Evolutionary conservation across 2,797 vertebrate genomes (phyloP).

Genomic region (Tapera naevia): DNA sequence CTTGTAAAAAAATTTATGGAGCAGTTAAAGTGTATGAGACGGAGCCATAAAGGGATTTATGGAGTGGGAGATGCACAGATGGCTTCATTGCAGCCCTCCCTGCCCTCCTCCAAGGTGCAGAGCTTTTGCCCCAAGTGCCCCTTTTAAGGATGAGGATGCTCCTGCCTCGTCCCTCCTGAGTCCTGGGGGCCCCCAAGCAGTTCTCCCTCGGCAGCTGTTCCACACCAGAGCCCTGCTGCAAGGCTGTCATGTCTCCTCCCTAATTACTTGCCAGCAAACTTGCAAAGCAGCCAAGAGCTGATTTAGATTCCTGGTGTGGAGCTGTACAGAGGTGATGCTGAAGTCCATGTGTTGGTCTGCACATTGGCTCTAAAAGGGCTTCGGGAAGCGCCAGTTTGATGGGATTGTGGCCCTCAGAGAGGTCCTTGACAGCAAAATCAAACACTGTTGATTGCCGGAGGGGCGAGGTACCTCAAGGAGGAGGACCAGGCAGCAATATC

Average conservation of each 20-base stretch:
- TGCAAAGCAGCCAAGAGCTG: not conserved
- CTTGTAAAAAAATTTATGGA: slow-evolving; percentile 65
- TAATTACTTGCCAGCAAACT: slow-evolving; percentile 47
- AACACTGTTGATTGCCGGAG: not conserved
- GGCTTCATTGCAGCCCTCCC: slow-evolving; percentile 52
- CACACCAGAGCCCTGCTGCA: not conserved
- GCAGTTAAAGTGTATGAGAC: slow-evolving; percentile 60
- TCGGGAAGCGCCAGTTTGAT: accelerated
- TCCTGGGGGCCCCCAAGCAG: not conserved
- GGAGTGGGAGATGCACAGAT: slow-evolving; percentile 61
- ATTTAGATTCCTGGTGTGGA: not conserved
- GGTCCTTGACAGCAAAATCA: not conserved
- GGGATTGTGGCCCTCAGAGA: not conserved
- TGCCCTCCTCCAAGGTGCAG: not conserved
- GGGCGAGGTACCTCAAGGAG: accelerated
- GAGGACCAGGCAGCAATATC: accelerated
- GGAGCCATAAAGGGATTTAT: slow-evolving; percentile 65
- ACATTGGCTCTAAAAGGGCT: accelerated
- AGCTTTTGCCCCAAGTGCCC: not conserved
- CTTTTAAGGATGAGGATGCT: not conserved
- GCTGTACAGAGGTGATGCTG: not conserved
- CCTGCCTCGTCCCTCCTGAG: not conserved
- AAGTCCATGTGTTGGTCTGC: accelerated
- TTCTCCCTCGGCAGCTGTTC: not conserved
- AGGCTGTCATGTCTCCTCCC: slow-evolving; percentile 29